phyloP scores from a whole-genome alignment of 2,113 vertebrate species.

The Sphyrna mokarran region DNA sequence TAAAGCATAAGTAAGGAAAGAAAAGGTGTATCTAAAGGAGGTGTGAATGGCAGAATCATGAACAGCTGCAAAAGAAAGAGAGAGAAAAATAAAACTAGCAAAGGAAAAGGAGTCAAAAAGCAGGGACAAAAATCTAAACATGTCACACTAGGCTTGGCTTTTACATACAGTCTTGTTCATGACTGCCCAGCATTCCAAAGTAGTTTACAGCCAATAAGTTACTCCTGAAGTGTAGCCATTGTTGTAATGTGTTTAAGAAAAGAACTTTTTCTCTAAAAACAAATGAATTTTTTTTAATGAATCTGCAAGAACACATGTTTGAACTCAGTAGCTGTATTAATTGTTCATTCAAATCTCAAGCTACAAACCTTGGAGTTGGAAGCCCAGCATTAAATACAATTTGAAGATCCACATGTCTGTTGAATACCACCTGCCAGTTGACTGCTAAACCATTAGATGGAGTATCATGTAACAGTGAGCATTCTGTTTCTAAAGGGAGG shows the following conservation, averaged over 20 bases:
- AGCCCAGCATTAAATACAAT: neutral
- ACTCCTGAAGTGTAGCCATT: neutral
- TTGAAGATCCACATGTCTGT: neutral
- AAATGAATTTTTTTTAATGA: neutral
- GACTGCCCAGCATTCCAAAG: neutral
- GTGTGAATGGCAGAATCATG: neutral
- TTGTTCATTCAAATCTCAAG: neutral
- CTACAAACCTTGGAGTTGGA: neutral
- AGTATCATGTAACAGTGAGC: neutral
- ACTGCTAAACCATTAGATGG: neutral
- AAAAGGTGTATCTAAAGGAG: neutral
- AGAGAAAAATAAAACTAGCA: neutral
- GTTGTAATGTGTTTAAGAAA: neutral
- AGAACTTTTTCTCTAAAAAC: neutral
- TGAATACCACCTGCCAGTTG: neutral
- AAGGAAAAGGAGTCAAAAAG: neutral
- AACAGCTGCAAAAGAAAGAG: neutral
- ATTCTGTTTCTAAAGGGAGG: neutral
- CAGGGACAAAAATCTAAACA: neutral
- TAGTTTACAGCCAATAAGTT: neutral
- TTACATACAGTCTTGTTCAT: neutral
- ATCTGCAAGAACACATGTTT: neutral
- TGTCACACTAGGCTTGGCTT: neutral
- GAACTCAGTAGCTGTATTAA: neutral
- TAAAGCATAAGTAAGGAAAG: neutral